A percentile compares a stretch with the other conserved stretches of the same genome.
Evolutionary conservation across 2,797 vertebrate species (phyloP).

Genomic region (Sternarchorhynchus goeldii): DNA sequence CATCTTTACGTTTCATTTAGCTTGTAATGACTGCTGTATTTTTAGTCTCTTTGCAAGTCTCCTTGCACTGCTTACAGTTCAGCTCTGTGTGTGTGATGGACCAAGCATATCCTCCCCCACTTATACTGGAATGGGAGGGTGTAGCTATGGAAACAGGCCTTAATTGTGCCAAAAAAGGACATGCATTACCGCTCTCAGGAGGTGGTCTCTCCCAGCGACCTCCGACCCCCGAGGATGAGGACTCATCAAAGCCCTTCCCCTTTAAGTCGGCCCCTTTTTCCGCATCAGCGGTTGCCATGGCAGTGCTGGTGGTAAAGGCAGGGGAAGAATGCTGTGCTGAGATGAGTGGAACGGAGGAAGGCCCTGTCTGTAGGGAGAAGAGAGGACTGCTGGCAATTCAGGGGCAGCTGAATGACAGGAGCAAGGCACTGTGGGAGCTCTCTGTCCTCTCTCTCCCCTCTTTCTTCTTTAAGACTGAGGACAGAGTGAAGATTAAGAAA

Average conservation of each 20-base stretch:
- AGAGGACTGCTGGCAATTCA: conserved; percentile 61
- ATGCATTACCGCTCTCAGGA: conserved; percentile 59
- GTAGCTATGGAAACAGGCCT: conserved; percentile 54
- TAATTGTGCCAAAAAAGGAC: conserved; percentile 56
- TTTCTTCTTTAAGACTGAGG: conserved; percentile 63
- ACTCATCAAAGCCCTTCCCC: conserved; percentile 62
- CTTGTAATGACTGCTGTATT: conserved; percentile 2
- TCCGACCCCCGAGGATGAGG: conserved; percentile 64
- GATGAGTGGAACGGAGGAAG: conserved; percentile 62
- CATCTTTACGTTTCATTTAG: neutral
- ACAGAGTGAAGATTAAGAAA: conserved; percentile 68
- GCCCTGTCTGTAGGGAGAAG: conserved; percentile 37
- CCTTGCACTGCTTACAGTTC: conserved; percentile 32
- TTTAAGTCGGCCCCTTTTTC: conserved; percentile 49
- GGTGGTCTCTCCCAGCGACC: conserved; percentile 52
- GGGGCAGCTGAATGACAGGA: conserved; percentile 64
- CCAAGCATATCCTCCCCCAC: conserved; percentile 51
- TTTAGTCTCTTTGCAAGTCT: conserved; percentile 14
- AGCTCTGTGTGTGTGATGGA: conserved; percentile 31
- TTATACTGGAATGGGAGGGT: conserved; percentile 34
- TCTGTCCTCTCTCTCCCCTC: conserved; percentile 68
- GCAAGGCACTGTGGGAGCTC: conserved; percentile 70
- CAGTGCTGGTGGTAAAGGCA: conserved; percentile 66
- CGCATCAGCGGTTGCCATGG: conserved; percentile 79
- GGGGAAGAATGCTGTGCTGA: conserved; percentile 56